These are phyloP conservation scores for Palaemon carinicauda DNA, from an alignment of 1,140 invertebrate genomes.

Conservation along the genomic window DNA sequence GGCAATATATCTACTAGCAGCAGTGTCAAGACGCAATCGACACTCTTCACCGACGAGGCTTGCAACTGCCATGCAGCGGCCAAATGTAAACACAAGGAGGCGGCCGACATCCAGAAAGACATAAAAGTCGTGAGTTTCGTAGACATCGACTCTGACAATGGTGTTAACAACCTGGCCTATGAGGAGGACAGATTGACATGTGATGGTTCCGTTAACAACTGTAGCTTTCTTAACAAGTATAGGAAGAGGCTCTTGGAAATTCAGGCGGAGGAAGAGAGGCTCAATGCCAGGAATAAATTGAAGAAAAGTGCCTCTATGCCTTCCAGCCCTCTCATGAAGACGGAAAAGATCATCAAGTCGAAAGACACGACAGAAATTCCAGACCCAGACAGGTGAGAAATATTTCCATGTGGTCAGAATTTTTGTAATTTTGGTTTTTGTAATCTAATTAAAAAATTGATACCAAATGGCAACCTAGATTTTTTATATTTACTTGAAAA, in stretches of 20 bases:
- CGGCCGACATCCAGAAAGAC: background rate
- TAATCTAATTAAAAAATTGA: background rate
- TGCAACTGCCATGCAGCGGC: conserved; percentile 14
- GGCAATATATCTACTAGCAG: conserved; percentile 32
- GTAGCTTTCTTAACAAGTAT: conserved; percentile 51
- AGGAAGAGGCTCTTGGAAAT: conserved; percentile 36
- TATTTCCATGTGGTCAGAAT: background rate
- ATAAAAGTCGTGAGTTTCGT: conserved; percentile 26
- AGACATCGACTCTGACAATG: conserved; percentile 29
- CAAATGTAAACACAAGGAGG: background rate
- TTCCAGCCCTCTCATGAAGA: background rate
- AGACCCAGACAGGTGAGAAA: conserved; percentile 37
- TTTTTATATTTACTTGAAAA: no score
- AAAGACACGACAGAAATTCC: conserved; percentile 26
- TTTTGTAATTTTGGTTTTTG: background rate
- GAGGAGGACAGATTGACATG: conserved; percentile 7
- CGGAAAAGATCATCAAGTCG: background rate
- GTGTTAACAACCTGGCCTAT: conserved; percentile 22
- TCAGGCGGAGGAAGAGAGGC: conserved; percentile 32
- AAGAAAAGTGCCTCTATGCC: background rate
- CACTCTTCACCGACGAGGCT: conserved; percentile 30
- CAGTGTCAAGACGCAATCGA: conserved; percentile 46
- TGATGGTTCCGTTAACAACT: conserved; percentile 28
- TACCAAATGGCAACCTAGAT: background rate
- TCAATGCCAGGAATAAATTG: background rate